Evolutionary conservation across 1,140 invertebrate genomes (phyloP), one percentile per base, ranked within the genome.

Genomic region (Tachypleus tridentatus): DNA sequence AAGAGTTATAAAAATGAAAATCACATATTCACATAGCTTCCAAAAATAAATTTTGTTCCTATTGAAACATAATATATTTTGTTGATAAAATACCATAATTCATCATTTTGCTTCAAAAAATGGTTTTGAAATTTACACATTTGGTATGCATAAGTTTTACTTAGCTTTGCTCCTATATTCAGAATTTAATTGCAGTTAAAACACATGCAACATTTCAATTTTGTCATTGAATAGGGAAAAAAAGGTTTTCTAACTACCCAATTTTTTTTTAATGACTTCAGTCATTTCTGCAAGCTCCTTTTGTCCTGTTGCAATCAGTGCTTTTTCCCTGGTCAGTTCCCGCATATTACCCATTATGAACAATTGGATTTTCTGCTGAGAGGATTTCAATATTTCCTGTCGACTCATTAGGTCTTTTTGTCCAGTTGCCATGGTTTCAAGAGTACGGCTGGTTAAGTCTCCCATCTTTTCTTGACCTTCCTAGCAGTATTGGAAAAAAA

Each of bases 291-390:
- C 73, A 3, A 86, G 69, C 67, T 85, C 78, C 64, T 73, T 72
- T 65, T 85, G 83, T 11, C 83, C 82, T 49, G 80, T 72, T 57
- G 78, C 74, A 71, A 86, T 85, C 4, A 85, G 69, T 48, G 78
- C 76, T 70, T 85, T 85, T 73, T 86, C 84, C 62, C 81, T 76
- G 4, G 74, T 74, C 9, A 86, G 73, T 51, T 83, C 74, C 63
- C 77, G 76, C 54, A 86, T 73, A 73, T 86, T 86, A 53, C 76
- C 72, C 5, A 80, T 76, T 3, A 85, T 75, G 10, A 80, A 75
- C 51, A 77, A 74, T 67, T 82, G 77, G 49, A 83, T 77, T 10
- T 69, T 70, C 10, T 73, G 67, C 66, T 85, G 82, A 5, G 82
- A 78, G 51, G 79, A 71, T 64, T 77, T 76, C 9, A 85, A 73